Conservation (phyloP, 2,797 vertebrate species). For the Darevskia nairensis region DNA sequence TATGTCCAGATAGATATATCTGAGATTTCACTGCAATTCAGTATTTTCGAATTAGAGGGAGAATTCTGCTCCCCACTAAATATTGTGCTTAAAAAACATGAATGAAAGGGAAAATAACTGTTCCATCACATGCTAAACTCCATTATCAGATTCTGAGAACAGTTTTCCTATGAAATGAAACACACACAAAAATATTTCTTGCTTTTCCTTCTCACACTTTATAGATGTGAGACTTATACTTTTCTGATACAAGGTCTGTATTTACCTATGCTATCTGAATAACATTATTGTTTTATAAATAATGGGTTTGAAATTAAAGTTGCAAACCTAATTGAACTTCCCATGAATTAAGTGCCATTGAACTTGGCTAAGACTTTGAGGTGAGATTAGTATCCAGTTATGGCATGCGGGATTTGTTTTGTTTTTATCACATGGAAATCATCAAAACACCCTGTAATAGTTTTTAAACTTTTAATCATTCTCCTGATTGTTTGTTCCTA, state of each 20-base stretch:
- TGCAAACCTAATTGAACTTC: neutral
- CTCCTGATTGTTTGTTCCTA: constrained; percentile 6
- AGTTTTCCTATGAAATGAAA: constrained; percentile 2
- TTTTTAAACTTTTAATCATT: neutral
- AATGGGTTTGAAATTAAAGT: neutral
- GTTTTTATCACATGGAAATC: neutral
- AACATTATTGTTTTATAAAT: constrained; percentile 45
- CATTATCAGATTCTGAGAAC: neutral
- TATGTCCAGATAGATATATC: neutral
- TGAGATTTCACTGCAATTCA: neutral
- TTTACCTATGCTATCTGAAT: constrained; percentile 33
- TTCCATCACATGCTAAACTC: neutral
- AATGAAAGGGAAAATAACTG: neutral
- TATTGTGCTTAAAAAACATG: neutral
- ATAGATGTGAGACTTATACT: neutral
- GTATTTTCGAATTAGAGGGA: neutral
- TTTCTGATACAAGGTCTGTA: neutral
- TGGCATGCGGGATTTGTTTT: constrained; percentile 40
- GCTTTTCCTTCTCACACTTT: neutral
- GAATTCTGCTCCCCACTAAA: neutral
- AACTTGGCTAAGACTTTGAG: constrained; percentile 33
- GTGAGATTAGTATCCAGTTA: constrained; percentile 33
- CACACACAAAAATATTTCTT: neutral
- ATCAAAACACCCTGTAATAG: neutral
- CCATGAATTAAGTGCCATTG: neutral